Conservation (phyloP, 2,888 invertebrate genomes). For the Eilema sororculum region DNA sequence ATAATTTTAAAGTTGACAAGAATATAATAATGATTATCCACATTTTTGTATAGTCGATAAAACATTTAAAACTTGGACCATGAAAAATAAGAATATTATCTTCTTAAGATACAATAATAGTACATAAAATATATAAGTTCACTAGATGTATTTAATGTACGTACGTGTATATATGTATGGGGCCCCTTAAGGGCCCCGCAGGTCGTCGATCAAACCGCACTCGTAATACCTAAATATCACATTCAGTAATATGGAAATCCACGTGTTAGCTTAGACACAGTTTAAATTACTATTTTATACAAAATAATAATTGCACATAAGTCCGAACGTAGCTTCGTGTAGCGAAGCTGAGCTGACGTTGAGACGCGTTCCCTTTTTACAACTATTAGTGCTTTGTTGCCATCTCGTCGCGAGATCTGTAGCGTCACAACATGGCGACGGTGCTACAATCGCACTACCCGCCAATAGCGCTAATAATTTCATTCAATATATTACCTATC, state of each 20-base stretch:
- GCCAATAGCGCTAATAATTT: conserved; percentile 83
- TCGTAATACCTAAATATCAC: conserved; percentile 87
- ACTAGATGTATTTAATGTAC: conserved; percentile 82
- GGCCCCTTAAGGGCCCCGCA: conserved; percentile 59
- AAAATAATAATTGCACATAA: conserved; percentile 88
- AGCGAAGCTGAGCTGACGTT: conserved; percentile 65
- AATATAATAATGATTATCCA: conserved; percentile 86
- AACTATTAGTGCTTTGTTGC: conserved; percentile 59
- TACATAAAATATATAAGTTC: conserved; percentile 87
- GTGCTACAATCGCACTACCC: conserved; percentile 73
- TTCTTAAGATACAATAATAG: conserved; percentile 86
- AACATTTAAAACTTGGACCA: conserved; percentile 88
- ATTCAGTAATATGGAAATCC: conserved; percentile 87
- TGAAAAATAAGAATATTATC: conserved; percentile 87
- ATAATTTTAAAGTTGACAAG: conserved; percentile 84
- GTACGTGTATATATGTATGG: conserved; percentile 77
- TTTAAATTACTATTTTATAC: conserved; percentile 85
- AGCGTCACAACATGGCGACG: conserved; percentile 57
- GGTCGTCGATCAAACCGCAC: conserved; percentile 78
- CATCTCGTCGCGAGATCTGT: conserved; percentile 56
- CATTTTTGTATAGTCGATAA: conserved; percentile 87
- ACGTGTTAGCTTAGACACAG: conserved; percentile 86
- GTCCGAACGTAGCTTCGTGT: conserved; percentile 77
- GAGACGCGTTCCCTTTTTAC: conserved; percentile 55
- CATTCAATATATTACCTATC: conserved; percentile 88